These are phyloP conservation scores for Cinara cedri DNA, from an alignment of 2,888 invertebrate genomes.

Conservation along the genomic window DNA sequence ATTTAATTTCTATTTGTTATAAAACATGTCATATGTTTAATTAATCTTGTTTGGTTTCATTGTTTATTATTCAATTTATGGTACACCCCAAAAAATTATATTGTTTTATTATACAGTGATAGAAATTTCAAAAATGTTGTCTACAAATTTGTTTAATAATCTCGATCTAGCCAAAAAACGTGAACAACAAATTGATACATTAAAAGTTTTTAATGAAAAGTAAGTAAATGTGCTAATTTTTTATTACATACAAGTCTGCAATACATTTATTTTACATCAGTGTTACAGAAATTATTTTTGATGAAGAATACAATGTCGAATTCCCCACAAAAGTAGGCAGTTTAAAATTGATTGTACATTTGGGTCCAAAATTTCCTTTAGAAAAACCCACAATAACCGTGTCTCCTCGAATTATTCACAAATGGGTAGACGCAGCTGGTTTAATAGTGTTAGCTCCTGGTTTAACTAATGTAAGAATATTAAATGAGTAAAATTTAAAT, in stretches of 20 bases:
- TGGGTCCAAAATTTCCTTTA: conserved; percentile 76
- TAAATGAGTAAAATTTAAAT: conserved; percentile 11
- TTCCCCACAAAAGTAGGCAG: conserved; percentile 72
- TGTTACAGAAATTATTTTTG: conserved; percentile 74
- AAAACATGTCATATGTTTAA: too few relatives aligned
- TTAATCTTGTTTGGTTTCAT: too few relatives aligned
- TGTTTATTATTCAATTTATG: too few relatives aligned
- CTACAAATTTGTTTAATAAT: conserved; percentile 28
- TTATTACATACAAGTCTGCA: neutral
- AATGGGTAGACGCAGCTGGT: conserved; percentile 75
- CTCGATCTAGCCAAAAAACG: conserved; percentile 58
- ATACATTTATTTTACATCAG: conserved; percentile 62
- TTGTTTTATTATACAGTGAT: neutral
- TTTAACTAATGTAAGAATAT: conserved; percentile 70
- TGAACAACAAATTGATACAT: conserved; percentile 75
- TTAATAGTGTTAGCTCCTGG: conserved; percentile 78
- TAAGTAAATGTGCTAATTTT: conserved; percentile 62
- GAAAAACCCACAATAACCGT: conserved; percentile 76
- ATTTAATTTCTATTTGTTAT: too few relatives aligned
- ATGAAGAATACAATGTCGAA: conserved; percentile 75
- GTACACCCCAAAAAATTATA: too few relatives aligned
- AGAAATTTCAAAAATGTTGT: conserved; percentile 25
- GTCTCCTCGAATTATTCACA: conserved; percentile 72
- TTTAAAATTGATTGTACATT: conserved; percentile 71
- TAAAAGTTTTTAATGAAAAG: conserved; percentile 84